These are phyloP conservation scores for Trachelus iudaicus DNA, from an alignment of 2,888 invertebrate genomes.

Conservation along the genomic window DNA sequence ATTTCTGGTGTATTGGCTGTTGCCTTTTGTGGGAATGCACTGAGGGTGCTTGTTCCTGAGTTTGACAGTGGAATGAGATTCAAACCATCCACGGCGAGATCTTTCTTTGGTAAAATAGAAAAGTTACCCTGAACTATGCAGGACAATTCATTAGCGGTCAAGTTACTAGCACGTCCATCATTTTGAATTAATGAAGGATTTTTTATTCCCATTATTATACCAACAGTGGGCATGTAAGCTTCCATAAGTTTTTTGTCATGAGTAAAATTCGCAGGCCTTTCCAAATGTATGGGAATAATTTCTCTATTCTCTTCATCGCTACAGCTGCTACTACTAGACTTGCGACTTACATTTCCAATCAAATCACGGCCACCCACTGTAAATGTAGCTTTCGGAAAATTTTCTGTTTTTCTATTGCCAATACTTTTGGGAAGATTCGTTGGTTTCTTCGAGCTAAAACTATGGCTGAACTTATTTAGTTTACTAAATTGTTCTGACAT, in stretches of 20 bases:
- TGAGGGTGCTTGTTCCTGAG: conserved; percentile 31
- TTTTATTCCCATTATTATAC: conserved; percentile 71
- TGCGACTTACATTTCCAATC: conserved; percentile 65
- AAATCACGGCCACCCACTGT: conserved; percentile 54
- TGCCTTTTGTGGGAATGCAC: conserved; percentile 54
- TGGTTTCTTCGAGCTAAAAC: conserved; percentile 68
- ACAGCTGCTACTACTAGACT: conserved; percentile 69
- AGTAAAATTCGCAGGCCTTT: conserved; percentile 41
- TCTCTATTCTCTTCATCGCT: conserved; percentile 70
- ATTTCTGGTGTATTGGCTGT: conserved; percentile 74
- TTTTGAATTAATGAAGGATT: conserved; percentile 37
- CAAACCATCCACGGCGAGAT: conserved; percentile 28
- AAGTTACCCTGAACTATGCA: conserved; percentile 6
- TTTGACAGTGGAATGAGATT: conserved; percentile 30
- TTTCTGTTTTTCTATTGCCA: conserved; percentile 28
- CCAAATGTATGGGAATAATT: conserved; percentile 52
- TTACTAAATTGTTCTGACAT: conserved; percentile 90
- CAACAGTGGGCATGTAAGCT: conserved; percentile 73
- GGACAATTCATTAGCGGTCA: neutral
- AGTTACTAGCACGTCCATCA: conserved; percentile 9
- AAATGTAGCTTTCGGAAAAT: conserved; percentile 49
- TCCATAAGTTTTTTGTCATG: conserved; percentile 61
- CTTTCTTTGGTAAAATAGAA: neutral
- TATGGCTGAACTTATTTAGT: conserved; percentile 78
- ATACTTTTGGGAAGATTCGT: conserved; percentile 44